Percentiles rank a stretch among this genome's conserved stretches.
Evolutionary conservation across 2,888 invertebrate species (phyloP).

Genomic region (Acleris laterana): DNA sequence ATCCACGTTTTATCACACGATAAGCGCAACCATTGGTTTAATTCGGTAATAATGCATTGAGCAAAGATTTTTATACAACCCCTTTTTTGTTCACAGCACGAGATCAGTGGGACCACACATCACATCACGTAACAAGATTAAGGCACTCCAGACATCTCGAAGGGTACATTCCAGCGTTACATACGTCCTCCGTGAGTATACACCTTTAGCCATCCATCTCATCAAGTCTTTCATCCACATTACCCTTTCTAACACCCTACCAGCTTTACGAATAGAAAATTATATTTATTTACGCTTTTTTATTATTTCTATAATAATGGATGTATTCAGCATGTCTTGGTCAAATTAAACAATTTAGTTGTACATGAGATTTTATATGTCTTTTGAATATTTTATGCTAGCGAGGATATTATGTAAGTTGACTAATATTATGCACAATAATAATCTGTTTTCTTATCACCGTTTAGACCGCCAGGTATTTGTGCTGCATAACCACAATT

Average conservation of each 20-base stretch:
- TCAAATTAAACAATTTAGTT: constrained; percentile 10
- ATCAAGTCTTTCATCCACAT: constrained; percentile 42
- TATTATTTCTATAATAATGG: constrained; percentile 54
- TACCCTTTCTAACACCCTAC: constrained; percentile 47
- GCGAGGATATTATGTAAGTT: constrained; percentile 34
- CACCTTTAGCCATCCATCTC: constrained; percentile 33
- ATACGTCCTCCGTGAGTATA: constrained; percentile 72
- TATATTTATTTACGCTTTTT: constrained; percentile 72
- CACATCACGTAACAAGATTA: constrained; percentile 76
- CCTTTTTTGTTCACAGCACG: constrained; percentile 56
- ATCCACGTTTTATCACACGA: too few relatives aligned
- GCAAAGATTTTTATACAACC: too few relatives aligned
- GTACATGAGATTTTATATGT: constrained; percentile 15
- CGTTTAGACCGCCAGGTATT: constrained; percentile 13
- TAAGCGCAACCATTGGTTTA: too few relatives aligned
- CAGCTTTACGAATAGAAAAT: constrained; percentile 71
- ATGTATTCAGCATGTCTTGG: constrained; percentile 53
- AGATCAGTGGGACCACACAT: constrained; percentile 54
- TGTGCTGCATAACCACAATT: constrained; percentile 13
- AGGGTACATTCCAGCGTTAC: constrained; percentile 60
- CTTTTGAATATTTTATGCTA: constrained; percentile 24
- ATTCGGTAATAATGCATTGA: too few relatives aligned
- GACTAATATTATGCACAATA: not conserved
- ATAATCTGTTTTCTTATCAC: not conserved
- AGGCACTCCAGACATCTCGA: constrained; percentile 73